Conservation (phyloP, 1,140 invertebrate species). For the Drosophila nasuta region DNA sequence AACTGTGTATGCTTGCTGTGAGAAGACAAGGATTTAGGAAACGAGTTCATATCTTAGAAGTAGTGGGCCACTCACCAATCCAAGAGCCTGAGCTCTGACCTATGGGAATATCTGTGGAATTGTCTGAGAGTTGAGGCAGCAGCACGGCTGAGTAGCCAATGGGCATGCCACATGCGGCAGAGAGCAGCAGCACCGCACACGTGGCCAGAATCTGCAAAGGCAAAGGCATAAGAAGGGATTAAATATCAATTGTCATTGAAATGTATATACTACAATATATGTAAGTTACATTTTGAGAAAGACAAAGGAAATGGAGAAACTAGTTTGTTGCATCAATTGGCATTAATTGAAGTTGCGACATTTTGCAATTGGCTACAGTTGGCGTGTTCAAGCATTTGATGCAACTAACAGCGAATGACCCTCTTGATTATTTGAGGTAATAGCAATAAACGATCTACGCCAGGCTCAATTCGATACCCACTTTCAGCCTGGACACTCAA, state of each 20-base stretch:
- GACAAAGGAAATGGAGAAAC: neutral
- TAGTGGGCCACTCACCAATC: slow-evolving; percentile 86
- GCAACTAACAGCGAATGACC: slow-evolving; percentile 31
- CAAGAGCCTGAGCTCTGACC: slow-evolving; percentile 88
- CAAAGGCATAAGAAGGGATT: slow-evolving; percentile 7
- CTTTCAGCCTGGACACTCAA: slow-evolving; percentile 8
- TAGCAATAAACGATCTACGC: slow-evolving; percentile 59
- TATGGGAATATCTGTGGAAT: slow-evolving; percentile 84
- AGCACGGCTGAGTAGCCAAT: slow-evolving; percentile 90
- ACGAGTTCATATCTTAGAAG: neutral
- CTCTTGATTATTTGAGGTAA: slow-evolving; percentile 46
- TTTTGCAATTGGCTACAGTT: slow-evolving; percentile 10
- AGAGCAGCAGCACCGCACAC: slow-evolving; percentile 88
- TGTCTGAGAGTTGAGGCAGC: slow-evolving; percentile 87
- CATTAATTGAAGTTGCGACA: slow-evolving; percentile 66
- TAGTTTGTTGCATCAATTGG: slow-evolving; percentile 51
- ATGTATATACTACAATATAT: too few species aligned
- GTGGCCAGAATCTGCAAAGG: slow-evolving; percentile 87
- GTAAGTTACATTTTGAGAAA: neutral
- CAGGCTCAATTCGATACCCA: neutral
- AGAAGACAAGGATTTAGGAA: slow-evolving; percentile 36
- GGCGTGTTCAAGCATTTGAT: neutral
- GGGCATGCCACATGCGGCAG: slow-evolving; percentile 89
- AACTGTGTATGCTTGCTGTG: slow-evolving; percentile 89
- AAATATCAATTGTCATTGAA: neutral